Base-by-base conservation (phyloP, 1,140 invertebrate genomes). In the Halictus rubicundus region DNA sequence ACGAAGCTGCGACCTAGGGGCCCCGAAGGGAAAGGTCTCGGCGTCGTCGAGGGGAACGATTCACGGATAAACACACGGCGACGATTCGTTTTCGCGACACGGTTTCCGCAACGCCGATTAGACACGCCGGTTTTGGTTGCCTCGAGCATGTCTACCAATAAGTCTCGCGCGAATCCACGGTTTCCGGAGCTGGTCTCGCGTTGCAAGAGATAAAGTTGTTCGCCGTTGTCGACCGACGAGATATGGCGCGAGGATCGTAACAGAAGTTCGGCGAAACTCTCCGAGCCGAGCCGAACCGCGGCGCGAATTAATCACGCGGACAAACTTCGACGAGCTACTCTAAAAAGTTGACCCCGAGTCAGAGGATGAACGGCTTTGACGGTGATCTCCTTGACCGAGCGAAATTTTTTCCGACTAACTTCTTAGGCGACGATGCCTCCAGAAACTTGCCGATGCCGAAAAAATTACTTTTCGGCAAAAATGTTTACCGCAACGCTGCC, bases 301-400 rank as follows among this genome's bases (percentile, higher is more conserved):
- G 32, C 42, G 69, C 39, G 42, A 72, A 78, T 71, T 72, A 78
- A 78, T 78, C 76, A 21, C 37, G n/a, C 64, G 39, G 21, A 10
- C 25, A 7, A 71, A 63, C 19, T 72, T 65, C 21, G 16, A 72
- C 12, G 12, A 16, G 21, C 16, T 12, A 32, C 12, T 19, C 10
- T 25, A 23, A 63, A 71, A 63, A 78, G 46, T 78, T 64, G n/a
- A 25, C 16, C 8, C 25, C 39, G 39, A 66, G n/a, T 12, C 12
- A 9, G 6, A 12, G n/a, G 64, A 42, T 42, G 1, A 8, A 49
- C 7, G 60, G 27, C 27, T 63, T 19, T 19, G 14, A 0, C 5
- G 27, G 9, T n/a, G 19, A 57, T 8, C n/a, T n/a, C 19, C 54
- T 46, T 46, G 0, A 46, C 12, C 42, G 10, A 10, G 42, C 10